Evolutionary conservation across 2,113 vertebrate species (phyloP).

Genomic region (Cephalopterus ornatus): DNA sequence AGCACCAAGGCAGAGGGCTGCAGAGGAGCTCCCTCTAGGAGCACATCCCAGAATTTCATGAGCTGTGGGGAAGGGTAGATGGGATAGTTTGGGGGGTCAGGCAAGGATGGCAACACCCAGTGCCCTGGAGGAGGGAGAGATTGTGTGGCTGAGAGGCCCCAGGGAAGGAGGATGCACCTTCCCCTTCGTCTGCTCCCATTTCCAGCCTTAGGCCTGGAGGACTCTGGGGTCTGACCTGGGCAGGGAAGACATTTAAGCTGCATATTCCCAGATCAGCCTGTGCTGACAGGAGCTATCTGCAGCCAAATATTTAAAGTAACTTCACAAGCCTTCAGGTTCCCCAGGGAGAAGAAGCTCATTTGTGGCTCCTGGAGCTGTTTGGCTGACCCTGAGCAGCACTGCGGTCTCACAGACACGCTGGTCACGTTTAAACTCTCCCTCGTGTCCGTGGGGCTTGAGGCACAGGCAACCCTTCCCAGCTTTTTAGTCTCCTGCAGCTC

Average conservation of each 20-base stretch:
- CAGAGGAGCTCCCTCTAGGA: background rate
- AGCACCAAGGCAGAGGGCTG: background rate
- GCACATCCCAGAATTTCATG: background rate
- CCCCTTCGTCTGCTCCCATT: rapidly evolving
- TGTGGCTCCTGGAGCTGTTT: background rate
- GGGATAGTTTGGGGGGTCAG: background rate
- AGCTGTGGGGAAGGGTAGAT: background rate
- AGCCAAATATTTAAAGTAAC: background rate
- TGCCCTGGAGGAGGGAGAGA: rapidly evolving
- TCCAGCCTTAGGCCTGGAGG: rapidly evolving
- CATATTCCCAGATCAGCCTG: background rate
- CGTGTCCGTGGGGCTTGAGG: background rate
- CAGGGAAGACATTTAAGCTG: background rate
- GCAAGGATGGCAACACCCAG: background rate
- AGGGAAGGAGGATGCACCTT: background rate
- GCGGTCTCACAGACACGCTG: background rate
- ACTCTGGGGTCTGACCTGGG: background rate
- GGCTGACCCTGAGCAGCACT: background rate
- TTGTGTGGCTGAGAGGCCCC: background rate
- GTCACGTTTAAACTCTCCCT: background rate
- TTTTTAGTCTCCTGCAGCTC: background rate
- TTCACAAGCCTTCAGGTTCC: background rate
- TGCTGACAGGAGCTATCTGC: background rate
- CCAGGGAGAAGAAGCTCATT: background rate
- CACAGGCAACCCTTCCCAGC: background rate